Evolutionary conservation across 2,113 vertebrate species (phyloP).

Genomic region (Egretta garzetta): DNA sequence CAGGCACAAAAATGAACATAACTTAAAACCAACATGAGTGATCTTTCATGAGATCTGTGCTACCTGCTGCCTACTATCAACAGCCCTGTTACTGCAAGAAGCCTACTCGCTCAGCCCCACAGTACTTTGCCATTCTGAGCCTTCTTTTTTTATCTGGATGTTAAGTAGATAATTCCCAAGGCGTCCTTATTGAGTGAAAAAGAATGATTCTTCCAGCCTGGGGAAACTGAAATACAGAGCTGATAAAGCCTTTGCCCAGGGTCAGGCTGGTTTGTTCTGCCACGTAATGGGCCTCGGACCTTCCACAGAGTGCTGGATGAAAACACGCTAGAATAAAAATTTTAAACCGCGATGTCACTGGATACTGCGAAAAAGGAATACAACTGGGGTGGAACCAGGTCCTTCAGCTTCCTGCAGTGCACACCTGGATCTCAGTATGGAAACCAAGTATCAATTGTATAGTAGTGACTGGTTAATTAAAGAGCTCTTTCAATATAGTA

Average conservation of each 20-base stretch:
- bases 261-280: background rate
- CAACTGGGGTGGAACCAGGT: background rate
- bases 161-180: constrained; percentile 11
- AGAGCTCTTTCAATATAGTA: background rate
- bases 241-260: background rate
- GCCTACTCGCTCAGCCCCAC: background rate
- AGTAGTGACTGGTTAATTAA: background rate
- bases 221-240: background rate
- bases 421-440: background rate
- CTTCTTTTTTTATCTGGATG: background rate
- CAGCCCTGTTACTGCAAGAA: constrained; percentile 2
- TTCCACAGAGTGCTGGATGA: background rate
- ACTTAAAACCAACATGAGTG: background rate
- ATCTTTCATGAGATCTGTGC: constrained; percentile 26
- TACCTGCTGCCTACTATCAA: constrained; percentile 32
- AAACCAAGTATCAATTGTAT: background rate
- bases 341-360: background rate
- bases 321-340: background rate
- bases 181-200: background rate
- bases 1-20: constrained; percentile 10
- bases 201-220: background rate
- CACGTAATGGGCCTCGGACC: background rate
- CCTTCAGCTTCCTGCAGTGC: background rate
- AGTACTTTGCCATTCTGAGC: background rate
- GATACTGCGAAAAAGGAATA: background rate